Evolutionary conservation across 2,888 invertebrate species (phyloP), one percentile per base, ranked within the genome.

Genomic region (Aleiodes leptofemur): DNA sequence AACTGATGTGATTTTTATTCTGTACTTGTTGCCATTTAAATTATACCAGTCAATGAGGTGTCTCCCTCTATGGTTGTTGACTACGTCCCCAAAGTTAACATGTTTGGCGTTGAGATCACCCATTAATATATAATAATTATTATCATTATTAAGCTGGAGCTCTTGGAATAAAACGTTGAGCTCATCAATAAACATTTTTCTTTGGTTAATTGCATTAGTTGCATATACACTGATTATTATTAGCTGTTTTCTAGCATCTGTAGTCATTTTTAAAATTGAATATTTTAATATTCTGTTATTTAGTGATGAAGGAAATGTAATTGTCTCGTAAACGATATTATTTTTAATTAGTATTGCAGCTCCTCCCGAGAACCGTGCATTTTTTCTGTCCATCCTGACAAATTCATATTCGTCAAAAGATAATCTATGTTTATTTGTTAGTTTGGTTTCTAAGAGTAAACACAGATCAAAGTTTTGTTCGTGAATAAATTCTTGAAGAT

Each of bases 81-180:
- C 14, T 0, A 11, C n/a, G 31, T 76, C 78, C 0, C 78, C 78
- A 57, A 56, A 78, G 8, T 16, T 13, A 3, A 4, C 34, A 38
- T 72, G 56, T n/a, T 69, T 59, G 1, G 76, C 74, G 43, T 78
- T 78, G 3, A 74, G 38, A 31, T 78, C 76, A 3, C 76, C 78
- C 4, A 73, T 76, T 3, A 74, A 48, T 11, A 76, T 31, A 5
- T 72, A 74, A n/a, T 53, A 76, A 0, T 51, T 56, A 13, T 74
- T 72, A 4, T 29, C 13, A 8, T 71, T 50, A 4, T 64, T 31
- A 1, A 75, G 14, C 1, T 68, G 23, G 8, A 56, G 29, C 6
- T 66, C 38, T 0, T 51, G 14, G 16, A 69, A 64, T 9, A 78
- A 3, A 14, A 64, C 59, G 2, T 75, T 1, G 59, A 23, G 23